Evolutionary conservation across 2,888 invertebrate species (phyloP).

Genomic region (Heliconius charithonia): DNA sequence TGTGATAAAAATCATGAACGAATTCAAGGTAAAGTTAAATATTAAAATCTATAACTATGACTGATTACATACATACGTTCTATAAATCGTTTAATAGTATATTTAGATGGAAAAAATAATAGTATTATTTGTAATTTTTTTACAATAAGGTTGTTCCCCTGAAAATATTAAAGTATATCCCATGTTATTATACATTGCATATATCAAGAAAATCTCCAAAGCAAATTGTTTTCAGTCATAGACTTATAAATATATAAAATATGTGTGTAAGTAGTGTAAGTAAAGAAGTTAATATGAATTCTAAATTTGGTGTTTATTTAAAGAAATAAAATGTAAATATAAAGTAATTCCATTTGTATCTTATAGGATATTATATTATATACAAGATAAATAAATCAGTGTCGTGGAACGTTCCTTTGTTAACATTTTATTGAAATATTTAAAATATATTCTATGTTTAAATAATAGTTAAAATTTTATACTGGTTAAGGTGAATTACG

Average conservation of each 20-base stretch:
- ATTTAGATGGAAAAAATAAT: slow-evolving; percentile 1
- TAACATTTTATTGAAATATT: slow-evolving; percentile 73
- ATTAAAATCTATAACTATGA: slow-evolving; percentile 37
- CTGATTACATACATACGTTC: slow-evolving; percentile 34
- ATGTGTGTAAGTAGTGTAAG: slow-evolving; percentile 60
- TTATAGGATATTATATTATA: slow-evolving; percentile 54
- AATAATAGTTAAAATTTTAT: slow-evolving; percentile 64
- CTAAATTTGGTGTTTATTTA: slow-evolving; percentile 69
- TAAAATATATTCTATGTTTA: slow-evolving; percentile 61
- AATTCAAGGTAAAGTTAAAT: slow-evolving; percentile 36
- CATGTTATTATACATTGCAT: neutral
- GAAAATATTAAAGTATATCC: neutral
- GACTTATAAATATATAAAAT: slow-evolving; percentile 48
- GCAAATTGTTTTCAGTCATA: slow-evolving; percentile 34
- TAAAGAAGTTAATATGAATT: slow-evolving; percentile 63
- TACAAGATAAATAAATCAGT: slow-evolving; percentile 59
- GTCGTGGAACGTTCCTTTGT: slow-evolving; percentile 78
- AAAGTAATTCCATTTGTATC: slow-evolving; percentile 63
- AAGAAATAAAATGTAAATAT: slow-evolving; percentile 70
- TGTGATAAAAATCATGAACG: slow-evolving; percentile 45
- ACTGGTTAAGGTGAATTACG: slow-evolving; percentile 64
- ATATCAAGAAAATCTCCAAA: slow-evolving; percentile 1
- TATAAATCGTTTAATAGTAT: neutral
- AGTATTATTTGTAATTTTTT: slow-evolving; percentile 8
- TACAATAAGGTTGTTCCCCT: slow-evolving; percentile 20